Base-by-base conservation (phyloP, 2,888 invertebrate genomes). In the Orchesella flavescens region DNA sequence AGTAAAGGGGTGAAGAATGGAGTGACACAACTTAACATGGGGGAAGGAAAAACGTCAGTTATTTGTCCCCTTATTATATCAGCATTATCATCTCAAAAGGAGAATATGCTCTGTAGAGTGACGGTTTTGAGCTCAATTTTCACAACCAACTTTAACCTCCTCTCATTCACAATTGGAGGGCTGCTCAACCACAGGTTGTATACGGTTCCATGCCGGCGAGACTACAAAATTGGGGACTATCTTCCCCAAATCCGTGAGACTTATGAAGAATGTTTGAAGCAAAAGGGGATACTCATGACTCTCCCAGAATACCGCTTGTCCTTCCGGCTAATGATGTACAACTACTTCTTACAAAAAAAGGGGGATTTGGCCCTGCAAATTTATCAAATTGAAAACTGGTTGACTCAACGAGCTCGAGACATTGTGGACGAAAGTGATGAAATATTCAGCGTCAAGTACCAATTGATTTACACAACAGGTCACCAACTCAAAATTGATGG, bases 361-460 rank as follows among this genome's bases (percentile, higher is more conserved):
- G 4, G 4, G 0, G 61, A 43, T 1, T n/a, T n/a, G 1, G 43
- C 23, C 7, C 19, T 66, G 3, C 15, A 46, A 44, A 3, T 78
- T 7, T 43, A 61, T 9, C 1, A 23, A 34, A 59, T 44, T 59
- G 53, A 84, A 19, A 19, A 78, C 1, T 85, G 85, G 85, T 43
- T 86, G 15, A 78, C 78, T 15, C 1, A 23, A 1, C 69, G 84
- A 63, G 74, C 68, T 1, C 61, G 85, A 3, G 87, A 87, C 68
- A 57, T 87, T 63, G 24, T 87, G 57, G 87, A 87, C 49, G 87
- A 87, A 59, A 85, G 86, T 2, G 87, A 87, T 59, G 87, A 87
- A 49, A 75, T 87, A 13, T 68, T 86, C 9, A 81, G 77, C n/a
- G 85, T 76, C 59, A 86, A 87, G 17, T 87, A 87, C 55, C 87